phyloP scores from a whole-genome alignment of 2,797 vertebrate genomes.

The Synanceia verrucosa region DNA sequence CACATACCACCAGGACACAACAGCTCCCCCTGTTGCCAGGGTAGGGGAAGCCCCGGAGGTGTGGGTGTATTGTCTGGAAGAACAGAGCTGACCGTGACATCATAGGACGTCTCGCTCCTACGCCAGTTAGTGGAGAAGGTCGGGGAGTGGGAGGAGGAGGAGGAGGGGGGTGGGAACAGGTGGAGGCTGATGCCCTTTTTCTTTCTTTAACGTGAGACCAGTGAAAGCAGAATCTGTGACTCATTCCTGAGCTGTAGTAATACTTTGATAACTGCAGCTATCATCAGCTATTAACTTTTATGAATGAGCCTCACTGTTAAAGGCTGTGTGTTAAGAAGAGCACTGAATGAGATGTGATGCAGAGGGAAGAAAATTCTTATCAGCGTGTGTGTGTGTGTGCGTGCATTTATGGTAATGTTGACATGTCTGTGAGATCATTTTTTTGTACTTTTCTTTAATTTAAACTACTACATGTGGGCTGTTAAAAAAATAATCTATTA shows the following conservation, averaged over 20 bases:
- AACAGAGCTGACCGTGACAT: constrained; percentile 77
- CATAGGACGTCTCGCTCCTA: constrained; percentile 74
- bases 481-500: background rate
- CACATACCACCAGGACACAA: constrained; percentile 82
- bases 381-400: background rate
- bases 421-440: constrained; percentile 7
- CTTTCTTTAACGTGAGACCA: background rate
- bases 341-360: constrained; percentile 45
- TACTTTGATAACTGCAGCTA: constrained; percentile 44
- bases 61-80: constrained; percentile 84
- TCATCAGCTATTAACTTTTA: constrained; percentile 51
- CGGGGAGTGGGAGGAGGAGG: constrained; percentile 11
- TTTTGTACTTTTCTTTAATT: background rate
- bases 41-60: constrained; percentile 73
- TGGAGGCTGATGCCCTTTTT: constrained; percentile 37
- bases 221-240: constrained; percentile 11
- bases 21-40: constrained; percentile 85
- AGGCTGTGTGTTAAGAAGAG: constrained; percentile 31
- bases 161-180: constrained; percentile 37
- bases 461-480: background rate
- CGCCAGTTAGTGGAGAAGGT: constrained; percentile 39
- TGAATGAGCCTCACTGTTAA: constrained; percentile 61
- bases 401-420: background rate
- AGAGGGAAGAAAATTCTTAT: constrained; percentile 25
- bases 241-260: constrained; percentile 44